phyloP scores from a whole-genome alignment of 2,888 invertebrate genomes.

The Meiosimyza decipiens region DNA sequence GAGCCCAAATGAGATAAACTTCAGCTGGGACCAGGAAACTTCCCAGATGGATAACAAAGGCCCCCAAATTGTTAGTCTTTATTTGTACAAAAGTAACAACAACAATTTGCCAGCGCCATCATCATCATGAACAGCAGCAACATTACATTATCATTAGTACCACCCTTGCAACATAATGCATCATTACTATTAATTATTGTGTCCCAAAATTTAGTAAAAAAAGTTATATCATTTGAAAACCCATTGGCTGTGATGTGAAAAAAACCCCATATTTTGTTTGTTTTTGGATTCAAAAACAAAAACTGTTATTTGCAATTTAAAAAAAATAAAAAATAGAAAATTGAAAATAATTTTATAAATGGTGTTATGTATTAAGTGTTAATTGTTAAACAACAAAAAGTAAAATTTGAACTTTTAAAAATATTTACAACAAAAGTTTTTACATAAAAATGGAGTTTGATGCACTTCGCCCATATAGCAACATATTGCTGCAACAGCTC shows the following conservation, averaged over 20 bases:
- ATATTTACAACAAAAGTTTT: background rate
- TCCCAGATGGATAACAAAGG: conserved; percentile 68
- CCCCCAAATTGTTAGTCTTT: conserved; percentile 63
- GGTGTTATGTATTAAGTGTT: background rate
- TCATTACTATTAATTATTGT: no score
- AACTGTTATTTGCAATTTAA: conserved; percentile 31
- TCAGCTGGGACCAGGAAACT: conserved; percentile 68
- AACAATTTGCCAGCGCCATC: conserved; percentile 41
- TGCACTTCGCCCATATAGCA: background rate
- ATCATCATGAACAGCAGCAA: conserved; percentile 36
- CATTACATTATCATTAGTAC: conserved; percentile 16
- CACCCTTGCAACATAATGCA: conserved; percentile 12
- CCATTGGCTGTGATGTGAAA: conserved; percentile 65
- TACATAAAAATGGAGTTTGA: background rate
- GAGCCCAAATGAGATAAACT: conserved; percentile 71
- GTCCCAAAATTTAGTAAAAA: no score
- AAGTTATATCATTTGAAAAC: conserved; percentile 42
- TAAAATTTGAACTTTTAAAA: background rate
- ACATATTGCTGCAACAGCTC: conserved; percentile 1
- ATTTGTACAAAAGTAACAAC: conserved; percentile 23
- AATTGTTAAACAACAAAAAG: background rate
- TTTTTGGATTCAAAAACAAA: background rate
- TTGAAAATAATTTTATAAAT: conserved; percentile 11
- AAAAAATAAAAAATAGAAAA: conserved; percentile 12
- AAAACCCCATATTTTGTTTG: background rate